Evolutionary conservation across 2,113 vertebrate genomes (phyloP), one percentile per base, ranked within the genome.

Genomic region (Aix galericulata): DNA sequence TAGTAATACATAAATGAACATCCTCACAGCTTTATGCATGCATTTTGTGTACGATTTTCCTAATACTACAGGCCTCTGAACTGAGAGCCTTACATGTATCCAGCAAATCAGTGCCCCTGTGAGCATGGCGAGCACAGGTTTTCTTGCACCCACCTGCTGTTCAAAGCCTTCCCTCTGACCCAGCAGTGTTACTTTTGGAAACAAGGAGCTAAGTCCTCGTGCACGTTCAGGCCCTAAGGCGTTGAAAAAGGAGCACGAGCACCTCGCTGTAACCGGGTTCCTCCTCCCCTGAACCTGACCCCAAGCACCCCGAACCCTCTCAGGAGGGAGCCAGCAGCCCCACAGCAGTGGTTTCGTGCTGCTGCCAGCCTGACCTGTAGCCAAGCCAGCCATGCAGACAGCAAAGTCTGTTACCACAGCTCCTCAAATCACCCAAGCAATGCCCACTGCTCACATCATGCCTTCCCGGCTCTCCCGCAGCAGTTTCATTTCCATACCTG

Each of bases 401-500:
- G 4, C 9, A 48, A 69, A 66, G 32, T 22, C 18, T 68, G 32
- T 42, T 75, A 79, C 50, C 1, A 3, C 42, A 52, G 36, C 16
- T 91, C 76, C 86, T 67, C 74, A 58, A 69, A 59, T 82, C 66
- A 38, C 20, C 44, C 38, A 64, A 53, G 48, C 2, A 11, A 56
- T 6, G 1, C 40, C 69, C 63, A 23, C 32, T 2, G 5, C 79
- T 67, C 31, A 26, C 40, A 59, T 46, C 80, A 66, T 26, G 68
- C 66, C 36, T 50, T 81, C 17, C 44, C 6, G 2, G 22, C 62
- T 60, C 64, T 44, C 55, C 71, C 3, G 1, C 71, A 85, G 48
- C 29, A 0, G 0, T 8, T 48, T 46, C 0, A 0, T 38, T 85
- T 87, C 58, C 81, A 81, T 32, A 20, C 44, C 74, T 40, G 26